phyloP scores from a whole-genome alignment of 2,113 vertebrate species.

The Corythoichthys haematopterus region DNA sequence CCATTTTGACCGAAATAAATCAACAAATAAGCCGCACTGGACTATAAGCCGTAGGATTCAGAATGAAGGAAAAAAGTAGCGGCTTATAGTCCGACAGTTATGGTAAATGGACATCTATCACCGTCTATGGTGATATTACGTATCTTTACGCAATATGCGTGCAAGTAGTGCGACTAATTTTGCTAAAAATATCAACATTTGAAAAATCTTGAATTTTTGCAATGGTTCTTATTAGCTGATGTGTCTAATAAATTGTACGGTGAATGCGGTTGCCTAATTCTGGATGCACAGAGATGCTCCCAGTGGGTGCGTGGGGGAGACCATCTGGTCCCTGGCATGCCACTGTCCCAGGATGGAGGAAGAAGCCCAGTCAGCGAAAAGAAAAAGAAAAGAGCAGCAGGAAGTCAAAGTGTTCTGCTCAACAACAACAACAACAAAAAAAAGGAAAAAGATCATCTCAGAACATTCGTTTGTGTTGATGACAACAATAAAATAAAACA shows the following conservation, averaged over 20 bases:
- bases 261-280: background rate
- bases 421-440: conserved; percentile 14
- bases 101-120: too few species aligned
- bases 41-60: too few species aligned
- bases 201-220: background rate
- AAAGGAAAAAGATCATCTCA: too few species aligned
- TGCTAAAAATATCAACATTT: too few species aligned
- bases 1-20: too few species aligned
- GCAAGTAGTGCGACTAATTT: too few species aligned
- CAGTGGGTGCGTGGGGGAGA: conserved; percentile 51
- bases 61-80: too few species aligned
- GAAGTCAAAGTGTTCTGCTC: conserved; percentile 47
- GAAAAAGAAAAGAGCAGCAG: conserved; percentile 38
- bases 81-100: too few species aligned
- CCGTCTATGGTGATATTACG: too few species aligned
- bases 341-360: conserved; percentile 63
- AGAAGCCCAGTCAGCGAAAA: conserved; percentile 67
- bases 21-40: too few species aligned
- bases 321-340: conserved; percentile 73
- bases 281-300: conserved; percentile 31
- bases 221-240: background rate
- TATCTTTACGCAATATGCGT: too few species aligned
- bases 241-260: background rate
- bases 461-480: background rate
- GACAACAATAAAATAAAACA: background rate